Percentiles rank a stretch among this genome's conserved stretches.
Conservation (phyloP, 2,797 vertebrate genomes). For the Phalanger gymnotis region DNA sequence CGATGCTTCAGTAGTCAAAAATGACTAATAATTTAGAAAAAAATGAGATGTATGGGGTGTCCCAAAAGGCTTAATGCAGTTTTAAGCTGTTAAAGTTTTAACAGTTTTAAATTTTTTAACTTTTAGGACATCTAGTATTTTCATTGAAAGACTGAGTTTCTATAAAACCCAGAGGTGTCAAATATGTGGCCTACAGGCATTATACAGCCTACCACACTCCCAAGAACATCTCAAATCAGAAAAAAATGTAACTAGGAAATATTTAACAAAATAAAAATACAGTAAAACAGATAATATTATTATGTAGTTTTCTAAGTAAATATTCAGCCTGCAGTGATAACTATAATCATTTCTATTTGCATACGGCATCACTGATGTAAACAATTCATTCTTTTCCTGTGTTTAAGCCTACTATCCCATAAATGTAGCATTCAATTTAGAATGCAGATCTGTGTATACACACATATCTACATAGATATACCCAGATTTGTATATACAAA, state of each 20-base stretch:
- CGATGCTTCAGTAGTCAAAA: not conserved
- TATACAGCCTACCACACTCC: not conserved
- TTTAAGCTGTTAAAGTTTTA: not conserved
- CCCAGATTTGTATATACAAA: not conserved
- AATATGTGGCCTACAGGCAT: not conserved
- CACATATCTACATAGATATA: not conserved
- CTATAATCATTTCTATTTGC: not conserved
- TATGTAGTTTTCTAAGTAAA: not conserved
- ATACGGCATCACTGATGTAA: not conserved
- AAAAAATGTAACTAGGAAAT: not conserved
- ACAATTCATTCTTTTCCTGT: not conserved
- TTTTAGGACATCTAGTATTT: not conserved
- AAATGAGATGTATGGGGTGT: not conserved
- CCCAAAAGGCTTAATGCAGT: not conserved
- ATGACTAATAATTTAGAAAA: not conserved
- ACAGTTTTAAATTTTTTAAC: not conserved
- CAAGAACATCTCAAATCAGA: not conserved
- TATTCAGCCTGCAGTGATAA: not conserved
- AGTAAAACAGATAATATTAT: not conserved
- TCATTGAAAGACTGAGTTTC: not conserved
- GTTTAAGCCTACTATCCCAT: not conserved
- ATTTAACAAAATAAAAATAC: not conserved
- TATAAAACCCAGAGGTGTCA: not conserved
- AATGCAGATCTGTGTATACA: not conserved
- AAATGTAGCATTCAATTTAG: not conserved